Evolutionary conservation across 2,113 vertebrate species (phyloP).

Genomic region (Ursus arctos): DNA sequence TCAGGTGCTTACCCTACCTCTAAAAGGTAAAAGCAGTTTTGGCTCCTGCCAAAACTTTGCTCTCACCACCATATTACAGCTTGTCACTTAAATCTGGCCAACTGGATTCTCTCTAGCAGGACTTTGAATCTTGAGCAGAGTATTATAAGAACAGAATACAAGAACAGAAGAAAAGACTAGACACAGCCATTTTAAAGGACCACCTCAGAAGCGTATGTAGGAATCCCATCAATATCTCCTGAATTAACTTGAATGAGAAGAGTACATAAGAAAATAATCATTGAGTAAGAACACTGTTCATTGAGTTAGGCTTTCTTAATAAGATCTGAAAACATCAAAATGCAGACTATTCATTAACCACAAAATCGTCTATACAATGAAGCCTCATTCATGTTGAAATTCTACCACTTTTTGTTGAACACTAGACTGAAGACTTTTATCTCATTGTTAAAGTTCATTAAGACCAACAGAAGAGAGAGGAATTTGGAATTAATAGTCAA

Average conservation of each 20-base stretch:
- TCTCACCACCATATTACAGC: not conserved
- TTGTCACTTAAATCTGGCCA: not conserved
- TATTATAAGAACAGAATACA: not conserved
- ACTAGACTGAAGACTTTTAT: constrained; percentile 55
- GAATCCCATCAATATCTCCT: not conserved
- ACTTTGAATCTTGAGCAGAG: not conserved
- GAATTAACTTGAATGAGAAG: constrained; percentile 48
- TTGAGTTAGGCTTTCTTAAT: not conserved
- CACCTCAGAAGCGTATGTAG: not conserved
- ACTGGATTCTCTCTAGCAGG: not conserved
- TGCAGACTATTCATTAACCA: constrained; percentile 29
- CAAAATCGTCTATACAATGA: not conserved
- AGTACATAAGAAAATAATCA: constrained; percentile 45
- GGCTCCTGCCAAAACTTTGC: not conserved
- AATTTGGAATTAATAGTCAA: constrained; percentile 65
- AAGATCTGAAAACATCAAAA: constrained; percentile 60
- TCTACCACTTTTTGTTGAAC: constrained; percentile 28
- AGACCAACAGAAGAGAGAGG: constrained; percentile 32
- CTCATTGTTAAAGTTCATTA: constrained; percentile 60
- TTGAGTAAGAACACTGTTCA: constrained; percentile 28
- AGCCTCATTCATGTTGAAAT: constrained; percentile 38
- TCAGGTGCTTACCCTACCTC: not conserved
- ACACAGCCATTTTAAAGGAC: not conserved
- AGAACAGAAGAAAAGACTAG: not conserved
- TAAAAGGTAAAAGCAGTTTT: not conserved